Base-by-base conservation (phyloP, 1,140 invertebrate genomes). In the Aleiodes sp. region DNA sequence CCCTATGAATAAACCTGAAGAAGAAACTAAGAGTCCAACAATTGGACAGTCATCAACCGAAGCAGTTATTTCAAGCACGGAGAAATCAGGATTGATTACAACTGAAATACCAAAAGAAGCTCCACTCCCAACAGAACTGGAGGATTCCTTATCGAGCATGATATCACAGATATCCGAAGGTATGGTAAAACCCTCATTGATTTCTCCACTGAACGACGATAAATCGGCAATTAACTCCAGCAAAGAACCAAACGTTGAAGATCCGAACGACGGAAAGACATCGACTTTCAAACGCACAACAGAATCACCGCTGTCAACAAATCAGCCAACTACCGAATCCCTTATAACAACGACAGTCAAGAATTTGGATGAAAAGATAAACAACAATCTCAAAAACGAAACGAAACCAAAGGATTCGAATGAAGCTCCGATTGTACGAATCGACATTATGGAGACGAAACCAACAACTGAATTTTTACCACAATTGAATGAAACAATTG, bases 121-220 rank as follows among this genome's bases (percentile, higher is more conserved):
- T 12, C 68, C 74, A 26, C 72, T 84, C 8, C 63, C 83, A 8
- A 78, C 70, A 2, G 83, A 84, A 62, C 66, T 86, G 9, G 77
- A 78, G 12, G 78, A 83, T 62, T 85, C 84, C 0, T 65, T 86
- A 29, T 80, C 82, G 2, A 85, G 78, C 37, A 78, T 86, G 52
- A 81, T 86, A 39, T 81, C 76, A 33, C 84, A 86, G 65, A 75
- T 86, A 14, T 78, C 82, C 8, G 79, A 84, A 43, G 68, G 70
- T 9, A 66, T 75, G 10, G 26, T 52, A 24, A 21, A 52, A 9
- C 78, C 80, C 0, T 69, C 76, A 1, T 26, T 83, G 37, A n/a
- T n/a, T n/a, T n/a, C n/a, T n/a, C 61, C 75, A 1, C 8, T 57
- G 4, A 21, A 2, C 1, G 26, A 52, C 8, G 16, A 52, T 21